These are phyloP conservation scores for Opisthograptis luteolata DNA, from an alignment of 2,888 invertebrate species.

Conservation along the genomic window DNA sequence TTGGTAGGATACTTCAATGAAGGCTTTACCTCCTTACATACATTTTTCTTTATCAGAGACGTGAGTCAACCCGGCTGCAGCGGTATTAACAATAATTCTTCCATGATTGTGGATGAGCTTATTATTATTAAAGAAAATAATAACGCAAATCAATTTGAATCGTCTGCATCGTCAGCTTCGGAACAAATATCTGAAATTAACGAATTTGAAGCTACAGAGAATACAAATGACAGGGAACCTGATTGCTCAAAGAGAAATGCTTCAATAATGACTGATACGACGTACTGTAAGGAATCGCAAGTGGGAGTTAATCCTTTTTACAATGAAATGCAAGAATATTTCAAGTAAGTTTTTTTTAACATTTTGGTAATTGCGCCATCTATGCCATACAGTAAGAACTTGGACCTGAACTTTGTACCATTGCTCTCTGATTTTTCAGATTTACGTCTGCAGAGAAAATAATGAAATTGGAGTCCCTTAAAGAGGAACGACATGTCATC, in stretches of 20 bases:
- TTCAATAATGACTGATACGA: conserved; percentile 37
- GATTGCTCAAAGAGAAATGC: conserved; percentile 41
- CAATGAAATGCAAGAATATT: conserved; percentile 62
- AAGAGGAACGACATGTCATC: conserved; percentile 71
- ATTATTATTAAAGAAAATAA: conserved; percentile 33
- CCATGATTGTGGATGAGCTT: conserved; percentile 41
- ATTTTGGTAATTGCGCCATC: conserved; percentile 24
- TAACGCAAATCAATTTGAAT: conserved; percentile 42
- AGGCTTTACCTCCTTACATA: neutral
- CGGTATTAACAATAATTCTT: conserved; percentile 35
- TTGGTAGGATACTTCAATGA: no score
- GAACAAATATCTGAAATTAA: conserved; percentile 53
- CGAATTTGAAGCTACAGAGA: conserved; percentile 51
- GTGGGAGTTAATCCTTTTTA: conserved; percentile 50
- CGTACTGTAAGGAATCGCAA: conserved; percentile 13
- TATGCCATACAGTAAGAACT: conserved; percentile 13
- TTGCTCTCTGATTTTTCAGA: conserved; percentile 11
- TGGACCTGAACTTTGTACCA: neutral
- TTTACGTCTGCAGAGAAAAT: conserved; percentile 57
- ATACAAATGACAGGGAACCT: conserved; percentile 29
- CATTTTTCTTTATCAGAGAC: conserved; percentile 50
- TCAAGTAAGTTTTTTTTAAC: conserved; percentile 54
- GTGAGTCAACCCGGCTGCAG: conserved; percentile 52
- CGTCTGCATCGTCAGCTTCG: conserved; percentile 54
- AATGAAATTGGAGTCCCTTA: conserved; percentile 70